Base-by-base conservation (phyloP, 2,888 invertebrate genomes). In the Ormia ochracea region DNA sequence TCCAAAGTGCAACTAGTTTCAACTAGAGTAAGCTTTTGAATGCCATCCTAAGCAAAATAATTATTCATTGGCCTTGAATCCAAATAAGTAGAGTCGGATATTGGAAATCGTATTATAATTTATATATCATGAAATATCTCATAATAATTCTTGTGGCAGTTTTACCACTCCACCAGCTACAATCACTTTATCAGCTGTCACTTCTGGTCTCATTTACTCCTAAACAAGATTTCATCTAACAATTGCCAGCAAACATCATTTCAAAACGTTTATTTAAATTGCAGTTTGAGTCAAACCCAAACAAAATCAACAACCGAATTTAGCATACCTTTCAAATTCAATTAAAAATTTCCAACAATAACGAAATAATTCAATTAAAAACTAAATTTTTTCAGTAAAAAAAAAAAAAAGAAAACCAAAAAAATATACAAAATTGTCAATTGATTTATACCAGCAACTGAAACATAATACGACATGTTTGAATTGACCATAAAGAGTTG, bases 341-440 rank as follows among this genome's bases (percentile, higher is more conserved):
- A 78, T 78, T 78, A 74, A 66, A 74, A 70, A 52, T 61, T 48
- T 65, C 43, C 58, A 74, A 65, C 59, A 63, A 74, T 58, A 79
- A 59, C 26, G 43, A 65, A 75, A 75, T 79, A 79, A 79, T 79
- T 79, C 79, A 79, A 79, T 79, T 79, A 79, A 74, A 72, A 63
- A 52, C 36, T 50, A 28, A 48, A 17, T 41, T 65, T 77, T 69
- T 69, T n/a, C 65, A 74, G 58, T 43, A 4, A n/a, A 56, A 41
- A 50, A 14, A 14, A 58, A 63, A 9, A 26, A 17, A 38, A 59
- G 43, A 17, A n/a, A n/a, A n/a, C n/a, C n/a, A n/a, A 33, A 59
- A 43, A 59, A 36, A n/a, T 12, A 33, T 17, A n/a, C n/a, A n/a
- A 41, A 26, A 68, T 69, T 68, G 68, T 73, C 68, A 68, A 73